Percentiles rank a stretch among this genome's conserved stretches.
Conservation (phyloP, 2,888 invertebrate genomes). For the Ophion obscuratus region DNA sequence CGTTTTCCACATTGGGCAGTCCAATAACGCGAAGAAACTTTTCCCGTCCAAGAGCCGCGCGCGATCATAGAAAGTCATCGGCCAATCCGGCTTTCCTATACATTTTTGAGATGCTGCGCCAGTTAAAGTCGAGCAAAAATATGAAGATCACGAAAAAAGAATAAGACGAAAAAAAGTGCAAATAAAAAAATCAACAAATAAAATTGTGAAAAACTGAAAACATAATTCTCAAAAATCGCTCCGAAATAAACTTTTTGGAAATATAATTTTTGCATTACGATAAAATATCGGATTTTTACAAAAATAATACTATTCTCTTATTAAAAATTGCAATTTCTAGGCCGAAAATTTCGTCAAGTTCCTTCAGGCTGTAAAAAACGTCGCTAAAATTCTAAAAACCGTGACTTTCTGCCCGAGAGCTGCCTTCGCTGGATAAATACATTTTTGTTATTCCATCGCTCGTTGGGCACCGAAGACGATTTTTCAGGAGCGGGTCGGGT, state of each 20-base stretch:
- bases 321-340: no score
- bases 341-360: no score
- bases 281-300: no score
- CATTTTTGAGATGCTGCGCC: conserved; percentile 65
- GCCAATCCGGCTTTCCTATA: conserved; percentile 78
- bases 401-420: no score
- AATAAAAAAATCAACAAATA: conserved; percentile 1
- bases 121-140: conserved; percentile 40
- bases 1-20: conserved; percentile 21
- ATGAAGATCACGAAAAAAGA: conserved; percentile 40
- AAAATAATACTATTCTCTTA: no score
- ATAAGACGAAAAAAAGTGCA: background rate
- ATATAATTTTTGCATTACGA: no score
- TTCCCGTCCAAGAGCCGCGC: conserved; percentile 65
- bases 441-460: background rate
- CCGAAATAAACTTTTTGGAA: no score
- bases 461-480: background rate
- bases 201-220: background rate
- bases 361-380: no score
- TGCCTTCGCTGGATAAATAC: background rate
- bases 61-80: conserved; percentile 81
- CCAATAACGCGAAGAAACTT: conserved; percentile 70
- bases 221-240: background rate
- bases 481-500: background rate
- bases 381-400: no score